These are phyloP conservation scores for Edolisoma coerulescens DNA, from an alignment of 2,113 vertebrate species.

Conservation along the genomic window DNA sequence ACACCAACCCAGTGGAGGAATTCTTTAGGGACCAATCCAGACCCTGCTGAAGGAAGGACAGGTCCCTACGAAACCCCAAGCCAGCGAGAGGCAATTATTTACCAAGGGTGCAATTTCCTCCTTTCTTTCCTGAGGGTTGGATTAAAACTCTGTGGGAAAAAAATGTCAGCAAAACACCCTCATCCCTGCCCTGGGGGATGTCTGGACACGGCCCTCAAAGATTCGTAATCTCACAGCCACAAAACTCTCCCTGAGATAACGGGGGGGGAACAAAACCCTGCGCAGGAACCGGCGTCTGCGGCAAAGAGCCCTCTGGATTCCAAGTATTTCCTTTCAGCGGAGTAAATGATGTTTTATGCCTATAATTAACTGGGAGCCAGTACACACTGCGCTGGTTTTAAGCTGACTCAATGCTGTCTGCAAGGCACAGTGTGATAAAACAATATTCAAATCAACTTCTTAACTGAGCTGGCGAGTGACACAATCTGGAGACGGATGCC, in stretches of 20 bases:
- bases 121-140: rapidly evolving
- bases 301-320: not conserved
- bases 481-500: not conserved
- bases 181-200: rapidly evolving
- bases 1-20: not conserved
- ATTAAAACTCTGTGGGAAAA: not conserved
- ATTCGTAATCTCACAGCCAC: not conserved
- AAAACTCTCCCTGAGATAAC: not conserved
- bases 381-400: conserved; percentile 29
- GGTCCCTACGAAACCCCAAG: not conserved
- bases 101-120: not conserved
- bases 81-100: not conserved
- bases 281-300: not conserved
- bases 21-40: not conserved
- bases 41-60: not conserved
- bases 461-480: conserved; percentile 8
- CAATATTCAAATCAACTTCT: conserved; percentile 53
- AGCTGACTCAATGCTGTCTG: conserved; percentile 62
- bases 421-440: conserved; percentile 46
- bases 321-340: conserved; percentile 12
- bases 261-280: not conserved
- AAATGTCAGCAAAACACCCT: not conserved
- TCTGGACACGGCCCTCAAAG: not conserved
- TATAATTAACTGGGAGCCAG: conserved; percentile 60
- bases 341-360: conserved; percentile 43